Percentiles rank a stretch among this genome's conserved stretches.
These are phyloP conservation scores for Nineta flava DNA, from an alignment of 2,888 invertebrate species.

Conservation along the genomic window DNA sequence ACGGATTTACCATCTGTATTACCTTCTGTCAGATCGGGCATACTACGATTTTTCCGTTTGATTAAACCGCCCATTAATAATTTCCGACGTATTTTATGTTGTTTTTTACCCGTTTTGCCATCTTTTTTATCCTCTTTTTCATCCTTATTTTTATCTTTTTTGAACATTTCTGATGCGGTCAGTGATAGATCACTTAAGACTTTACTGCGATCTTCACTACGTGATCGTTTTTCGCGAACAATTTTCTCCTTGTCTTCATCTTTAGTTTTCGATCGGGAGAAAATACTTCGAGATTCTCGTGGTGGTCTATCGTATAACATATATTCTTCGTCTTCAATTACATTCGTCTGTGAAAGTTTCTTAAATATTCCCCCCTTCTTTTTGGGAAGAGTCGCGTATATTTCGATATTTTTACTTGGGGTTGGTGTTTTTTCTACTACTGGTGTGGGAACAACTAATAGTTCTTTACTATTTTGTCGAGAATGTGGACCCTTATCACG, in stretches of 20 bases:
- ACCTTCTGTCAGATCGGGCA: conserved; percentile 81
- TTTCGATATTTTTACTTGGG: conserved; percentile 57
- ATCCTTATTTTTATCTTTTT: conserved; percentile 37
- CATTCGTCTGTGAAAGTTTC: conserved; percentile 41
- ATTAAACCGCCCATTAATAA: conserved; percentile 80
- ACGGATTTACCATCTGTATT: conserved; percentile 34
- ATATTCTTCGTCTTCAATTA: conserved; percentile 56
- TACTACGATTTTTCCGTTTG: conserved; percentile 73
- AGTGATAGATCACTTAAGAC: conserved; percentile 53
- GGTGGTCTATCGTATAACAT: conserved; percentile 47
- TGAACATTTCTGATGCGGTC: conserved; percentile 36
- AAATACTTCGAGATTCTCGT: conserved; percentile 50
- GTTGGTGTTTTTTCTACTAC: conserved; percentile 24
- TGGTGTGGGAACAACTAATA: conserved; percentile 24
- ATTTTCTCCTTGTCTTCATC: conserved; percentile 45
- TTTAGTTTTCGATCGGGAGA: conserved; percentile 49
- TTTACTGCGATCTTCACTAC: conserved; percentile 75
- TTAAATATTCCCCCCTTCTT: conserved; percentile 58
- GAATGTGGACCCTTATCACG: conserved; percentile 49
- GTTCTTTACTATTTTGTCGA: conserved; percentile 43
- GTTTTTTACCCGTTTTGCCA: conserved; percentile 62
- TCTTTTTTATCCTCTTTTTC: conserved; percentile 41
- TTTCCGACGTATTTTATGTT: conserved; percentile 78
- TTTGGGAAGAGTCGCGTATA: conserved; percentile 81
- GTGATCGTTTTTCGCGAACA: conserved; percentile 57